Evolutionary conservation across 2,113 vertebrate genomes (phyloP).

Genomic region (Aplodontia rufa): DNA sequence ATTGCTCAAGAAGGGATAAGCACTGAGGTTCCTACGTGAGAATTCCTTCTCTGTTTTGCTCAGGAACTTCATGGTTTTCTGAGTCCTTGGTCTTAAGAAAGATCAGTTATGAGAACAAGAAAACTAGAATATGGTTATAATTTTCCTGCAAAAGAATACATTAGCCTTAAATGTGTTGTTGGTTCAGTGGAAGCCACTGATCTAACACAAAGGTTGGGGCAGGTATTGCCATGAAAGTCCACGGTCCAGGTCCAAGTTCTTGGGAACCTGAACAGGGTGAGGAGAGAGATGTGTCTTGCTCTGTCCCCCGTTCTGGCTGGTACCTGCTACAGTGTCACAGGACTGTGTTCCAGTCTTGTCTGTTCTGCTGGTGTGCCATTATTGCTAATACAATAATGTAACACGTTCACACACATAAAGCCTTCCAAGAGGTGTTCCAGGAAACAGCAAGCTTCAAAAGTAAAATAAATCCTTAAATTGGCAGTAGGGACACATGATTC

Average conservation of each 20-base stretch:
- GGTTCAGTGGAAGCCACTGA: neutral
- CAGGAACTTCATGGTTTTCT: neutral
- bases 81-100: neutral
- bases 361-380: neutral
- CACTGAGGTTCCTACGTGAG: accelerated
- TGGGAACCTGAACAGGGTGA: neutral
- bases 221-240: neutral
- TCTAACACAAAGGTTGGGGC: neutral
- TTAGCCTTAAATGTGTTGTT: neutral
- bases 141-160: neutral
- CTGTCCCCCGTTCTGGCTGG: accelerated
- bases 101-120: neutral
- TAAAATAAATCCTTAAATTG: slow-evolving; percentile 15
- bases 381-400: neutral
- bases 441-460: neutral
- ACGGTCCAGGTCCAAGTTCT: neutral
- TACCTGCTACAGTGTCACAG: no score
- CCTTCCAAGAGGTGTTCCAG: neutral
- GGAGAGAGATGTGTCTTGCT: accelerated
- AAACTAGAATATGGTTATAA: neutral
- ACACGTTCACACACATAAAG: neutral
- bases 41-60: neutral
- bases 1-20: neutral
- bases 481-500: neutral
- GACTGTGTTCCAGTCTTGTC: neutral